These are phyloP conservation scores for Epistrophe grossulariae DNA, from an alignment of 2,888 invertebrate genomes.

Conservation along the genomic window DNA sequence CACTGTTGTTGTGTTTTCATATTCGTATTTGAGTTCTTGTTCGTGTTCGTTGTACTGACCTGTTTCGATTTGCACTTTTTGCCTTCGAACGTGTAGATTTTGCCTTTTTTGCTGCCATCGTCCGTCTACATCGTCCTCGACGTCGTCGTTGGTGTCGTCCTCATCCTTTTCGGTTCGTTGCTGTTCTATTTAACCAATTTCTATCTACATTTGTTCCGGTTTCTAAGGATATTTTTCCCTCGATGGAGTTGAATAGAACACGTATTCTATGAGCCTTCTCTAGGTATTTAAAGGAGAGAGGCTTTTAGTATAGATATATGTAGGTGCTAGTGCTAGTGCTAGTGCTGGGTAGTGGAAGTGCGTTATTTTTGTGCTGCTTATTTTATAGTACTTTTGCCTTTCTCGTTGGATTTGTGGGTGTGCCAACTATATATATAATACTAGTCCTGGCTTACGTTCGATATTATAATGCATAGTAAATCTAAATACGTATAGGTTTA, in stretches of 20 bases:
- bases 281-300: not conserved
- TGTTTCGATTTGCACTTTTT: conserved; percentile 56
- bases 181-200: conserved; percentile 66
- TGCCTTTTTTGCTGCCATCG: conserved; percentile 31
- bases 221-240: conserved; percentile 40
- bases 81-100: conserved; percentile 42
- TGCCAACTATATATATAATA: not conserved
- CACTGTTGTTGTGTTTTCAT: not conserved
- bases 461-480: conserved; percentile 32
- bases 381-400: not conserved
- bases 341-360: not conserved
- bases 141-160: conserved; percentile 5
- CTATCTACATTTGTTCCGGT: conserved; percentile 59
- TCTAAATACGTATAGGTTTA: too few relatives aligned
- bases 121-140: not conserved
- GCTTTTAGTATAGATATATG: not conserved
- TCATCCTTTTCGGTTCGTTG: conserved; percentile 41
- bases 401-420: not conserved
- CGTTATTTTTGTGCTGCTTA: conserved; percentile 19
- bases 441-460: conserved; percentile 1
- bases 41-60: conserved; percentile 35
- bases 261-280: conserved; percentile 12
- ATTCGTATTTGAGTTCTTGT: not conserved
- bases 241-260: conserved; percentile 19
- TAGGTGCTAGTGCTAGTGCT: not conserved